Evolutionary conservation across 2,797 vertebrate genomes (phyloP), one percentile per base, ranked within the genome.

Genomic region (Falco novaeseelandiae): DNA sequence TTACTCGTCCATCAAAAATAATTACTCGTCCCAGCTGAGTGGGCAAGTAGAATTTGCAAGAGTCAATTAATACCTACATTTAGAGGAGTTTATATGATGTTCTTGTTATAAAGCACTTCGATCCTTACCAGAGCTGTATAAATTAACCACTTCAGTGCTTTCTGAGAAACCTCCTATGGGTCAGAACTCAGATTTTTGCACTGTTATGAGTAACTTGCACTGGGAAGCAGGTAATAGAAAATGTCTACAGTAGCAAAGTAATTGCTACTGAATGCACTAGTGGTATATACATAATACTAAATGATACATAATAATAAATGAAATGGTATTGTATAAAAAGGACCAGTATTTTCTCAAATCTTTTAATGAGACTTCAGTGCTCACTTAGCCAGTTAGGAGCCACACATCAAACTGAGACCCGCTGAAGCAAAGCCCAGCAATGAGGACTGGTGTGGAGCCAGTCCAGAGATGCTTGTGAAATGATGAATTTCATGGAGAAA

Each of bases 1-100:
- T 97, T 96, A 95, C 89, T 97, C 20, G 20, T 95, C 96, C 91
- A 93, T 97, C 96, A 96, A 44, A 97, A 97, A 92, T 96, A 97
- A 97, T 97, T 97, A 95, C 78, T 88, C 19, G 40, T 97, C 95
- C 91, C 81, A 67, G 62, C 54, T 97, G 96, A 97, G 83, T 83
- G 91, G 95, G 90, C 93, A 96, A 96, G 93, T 63, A 94, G 88
- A 94, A 95, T 96, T 92, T 92, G 92, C 86, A 79, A 84, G 93
- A 91, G 74, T 93, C 94, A 95, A 95, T 96, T 96, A 96, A 84
- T 96, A 77, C 80, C 87, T 94, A 59, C 25, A 13, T 94, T 89
- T 86, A 90, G 70, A 88, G 82, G 81, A 81, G 73, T 96, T 87
- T 95, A 65, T 76, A 59, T 76, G 70, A 83, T 76, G 72, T 77